phyloP scores from a whole-genome alignment of 2,888 invertebrate genomes.

The Drosophila suboccidentalis region DNA sequence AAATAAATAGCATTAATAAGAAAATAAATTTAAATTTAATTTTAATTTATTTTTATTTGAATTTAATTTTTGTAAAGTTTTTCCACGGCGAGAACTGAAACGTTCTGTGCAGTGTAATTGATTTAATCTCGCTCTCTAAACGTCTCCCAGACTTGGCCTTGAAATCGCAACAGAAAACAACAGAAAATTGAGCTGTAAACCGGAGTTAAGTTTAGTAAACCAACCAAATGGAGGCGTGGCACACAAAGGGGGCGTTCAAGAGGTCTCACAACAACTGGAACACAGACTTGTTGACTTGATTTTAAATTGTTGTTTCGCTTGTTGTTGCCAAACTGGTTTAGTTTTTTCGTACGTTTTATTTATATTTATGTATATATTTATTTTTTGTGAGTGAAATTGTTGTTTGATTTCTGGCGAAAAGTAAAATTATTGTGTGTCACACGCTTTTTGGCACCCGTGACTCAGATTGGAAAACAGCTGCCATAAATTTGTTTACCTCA shows the following conservation, averaged over 20 bases:
- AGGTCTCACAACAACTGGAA: slow-evolving; percentile 47
- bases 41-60: no score
- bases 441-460: slow-evolving; percentile 18
- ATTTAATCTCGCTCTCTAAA: slow-evolving; percentile 23
- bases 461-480: slow-evolving; percentile 27
- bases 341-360: slow-evolving; percentile 32
- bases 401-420: slow-evolving; percentile 39
- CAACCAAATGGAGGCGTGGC: slow-evolving; percentile 26
- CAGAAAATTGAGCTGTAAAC: slow-evolving; percentile 55
- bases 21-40: no score
- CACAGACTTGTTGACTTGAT: slow-evolving; percentile 46
- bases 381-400: slow-evolving; percentile 47
- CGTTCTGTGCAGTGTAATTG: slow-evolving; percentile 53
- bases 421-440: slow-evolving; percentile 37
- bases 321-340: slow-evolving; percentile 52
- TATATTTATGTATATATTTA: not conserved
- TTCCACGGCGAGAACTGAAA: slow-evolving; percentile 16
- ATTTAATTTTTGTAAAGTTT: not conserved
- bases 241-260: slow-evolving; percentile 4
- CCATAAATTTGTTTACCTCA: not conserved
- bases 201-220: slow-evolving; percentile 39
- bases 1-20: no score
- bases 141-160: slow-evolving; percentile 43
- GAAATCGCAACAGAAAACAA: slow-evolving; percentile 31
- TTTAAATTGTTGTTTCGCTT: not conserved